Base-by-base conservation (phyloP, 1,140 invertebrate species). In the Cotesia vestalis region DNA sequence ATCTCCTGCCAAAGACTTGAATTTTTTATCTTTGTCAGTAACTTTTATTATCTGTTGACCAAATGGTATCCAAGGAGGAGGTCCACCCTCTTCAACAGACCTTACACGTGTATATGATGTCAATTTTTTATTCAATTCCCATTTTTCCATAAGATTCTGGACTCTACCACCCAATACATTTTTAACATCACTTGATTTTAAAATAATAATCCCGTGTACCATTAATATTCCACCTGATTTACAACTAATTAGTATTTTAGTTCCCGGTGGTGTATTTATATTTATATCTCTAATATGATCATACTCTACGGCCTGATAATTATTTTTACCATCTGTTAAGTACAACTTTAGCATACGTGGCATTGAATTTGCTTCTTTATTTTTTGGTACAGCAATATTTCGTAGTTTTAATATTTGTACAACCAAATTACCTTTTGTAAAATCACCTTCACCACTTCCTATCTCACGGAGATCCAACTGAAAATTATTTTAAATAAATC, bases 51-150 rank as follows among this genome's bases (percentile, higher is more conserved):
- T 90, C 80, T 92, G 92, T 78, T 94, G 91, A 1, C 95, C 95
- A 89, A 98, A 97, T 55, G 95, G 92, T 74, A 96, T 94, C 94
- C 95, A 97, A 57, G 92, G 92, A 53, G 94, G 94, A n/a, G 94
- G 94, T 1, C 93, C 91, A 73, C 92, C 92, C 78, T 94, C 91
- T 52, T 88, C 90, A 1, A 91, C 86, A 64, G 85, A 77, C 76
- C 87, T 75, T 51, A 77, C 89, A 85, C 91, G 90, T 74, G 89
- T 92, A 78, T 94, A 92, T 75, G 90, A 91, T 3, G 93, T 91
- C 69, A 96, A 87, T 86, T 91, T 93, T 66, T 92, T 90, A 76
- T 94, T 94, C 27, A 97, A 82, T 83, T 96, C 93, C 95, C 95
- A 97, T 83, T 95, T 96, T 79, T 96, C 95, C 72, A 94, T 91